A percentile compares a stretch with the other conserved stretches of the same genome.
These are phyloP conservation scores for Cavia porcellus DNA, from an alignment of 2,113 vertebrate genomes.

Conservation along the genomic window DNA sequence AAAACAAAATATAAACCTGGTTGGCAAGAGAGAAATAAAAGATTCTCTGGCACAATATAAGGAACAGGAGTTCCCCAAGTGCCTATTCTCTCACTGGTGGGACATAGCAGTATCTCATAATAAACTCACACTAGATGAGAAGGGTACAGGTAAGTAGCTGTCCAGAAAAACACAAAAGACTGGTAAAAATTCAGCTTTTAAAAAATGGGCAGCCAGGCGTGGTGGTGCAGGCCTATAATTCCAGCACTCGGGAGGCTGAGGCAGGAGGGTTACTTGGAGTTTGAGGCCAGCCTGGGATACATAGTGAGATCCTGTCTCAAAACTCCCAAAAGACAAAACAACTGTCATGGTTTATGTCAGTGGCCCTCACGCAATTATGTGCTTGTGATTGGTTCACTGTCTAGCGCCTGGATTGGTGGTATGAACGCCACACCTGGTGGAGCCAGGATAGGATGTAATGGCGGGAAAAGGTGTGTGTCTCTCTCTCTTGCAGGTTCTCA, in stretches of 20 bases:
- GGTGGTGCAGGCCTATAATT: not conserved
- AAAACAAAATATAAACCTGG: constrained; percentile 12
- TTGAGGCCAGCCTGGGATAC: not conserved
- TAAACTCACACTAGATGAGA: not conserved
- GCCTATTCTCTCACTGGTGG: not conserved
- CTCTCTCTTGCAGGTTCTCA: no score
- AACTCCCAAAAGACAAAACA: not conserved
- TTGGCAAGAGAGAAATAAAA: constrained; percentile 1
- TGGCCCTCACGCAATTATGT: no score
- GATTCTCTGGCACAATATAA: not conserved
- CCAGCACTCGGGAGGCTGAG: not conserved
- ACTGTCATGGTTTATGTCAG: not conserved
- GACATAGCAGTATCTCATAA: fast-evolving
- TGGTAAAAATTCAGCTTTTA: not conserved
- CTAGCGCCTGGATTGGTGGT: no score
- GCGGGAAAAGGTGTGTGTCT: no score
- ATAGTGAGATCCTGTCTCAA: not conserved
- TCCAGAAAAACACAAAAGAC: not conserved
- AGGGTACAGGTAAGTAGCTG: not conserved
- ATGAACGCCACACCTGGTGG: no score
- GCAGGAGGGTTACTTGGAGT: not conserved
- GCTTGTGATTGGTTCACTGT: no score
- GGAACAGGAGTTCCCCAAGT: not conserved
- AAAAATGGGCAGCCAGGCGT: not conserved
- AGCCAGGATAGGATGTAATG: no score